Conservation (phyloP, 1,140 invertebrate genomes). For the Drosophila triauraria region DNA sequence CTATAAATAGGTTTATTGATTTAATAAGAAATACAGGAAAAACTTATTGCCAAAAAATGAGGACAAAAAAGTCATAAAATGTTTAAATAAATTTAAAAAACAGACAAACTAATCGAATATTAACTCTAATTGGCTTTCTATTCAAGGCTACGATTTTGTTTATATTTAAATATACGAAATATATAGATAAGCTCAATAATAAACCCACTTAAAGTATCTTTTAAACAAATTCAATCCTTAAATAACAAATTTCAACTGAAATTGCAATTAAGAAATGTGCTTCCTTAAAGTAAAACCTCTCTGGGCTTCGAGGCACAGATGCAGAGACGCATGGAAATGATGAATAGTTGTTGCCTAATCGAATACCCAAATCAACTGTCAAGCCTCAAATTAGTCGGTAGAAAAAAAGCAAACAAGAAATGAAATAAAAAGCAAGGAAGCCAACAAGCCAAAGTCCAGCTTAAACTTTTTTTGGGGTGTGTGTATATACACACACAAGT, state of each 20-base stretch:
- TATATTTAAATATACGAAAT: not conserved
- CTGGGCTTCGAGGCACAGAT: not conserved
- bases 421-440: slow-evolving; percentile 1
- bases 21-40: too few species aligned
- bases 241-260: not conserved
- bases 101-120: too few species aligned
- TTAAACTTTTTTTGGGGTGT: slow-evolving; percentile 24
- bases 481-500: slow-evolving; percentile 1
- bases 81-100: not conserved
- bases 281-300: not conserved
- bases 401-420: not conserved
- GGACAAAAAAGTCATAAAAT: not conserved
- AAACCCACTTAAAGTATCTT: not conserved
- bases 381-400: slow-evolving; percentile 55
- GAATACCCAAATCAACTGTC: slow-evolving; percentile 78
- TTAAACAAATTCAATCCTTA: not conserved
- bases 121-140: too few species aligned
- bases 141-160: not conserved
- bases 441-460: slow-evolving; percentile 22
- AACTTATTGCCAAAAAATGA: too few species aligned
- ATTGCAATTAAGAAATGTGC: slow-evolving; percentile 5
- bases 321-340: slow-evolving; percentile 37
- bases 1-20: too few species aligned
- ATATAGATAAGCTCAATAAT: not conserved
- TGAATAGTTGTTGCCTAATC: slow-evolving; percentile 58